A percentile compares a stretch with the other conserved stretches of the same genome.
Evolutionary conservation across 2,888 invertebrate species (phyloP).

Genomic region (Prosapia bicincta): DNA sequence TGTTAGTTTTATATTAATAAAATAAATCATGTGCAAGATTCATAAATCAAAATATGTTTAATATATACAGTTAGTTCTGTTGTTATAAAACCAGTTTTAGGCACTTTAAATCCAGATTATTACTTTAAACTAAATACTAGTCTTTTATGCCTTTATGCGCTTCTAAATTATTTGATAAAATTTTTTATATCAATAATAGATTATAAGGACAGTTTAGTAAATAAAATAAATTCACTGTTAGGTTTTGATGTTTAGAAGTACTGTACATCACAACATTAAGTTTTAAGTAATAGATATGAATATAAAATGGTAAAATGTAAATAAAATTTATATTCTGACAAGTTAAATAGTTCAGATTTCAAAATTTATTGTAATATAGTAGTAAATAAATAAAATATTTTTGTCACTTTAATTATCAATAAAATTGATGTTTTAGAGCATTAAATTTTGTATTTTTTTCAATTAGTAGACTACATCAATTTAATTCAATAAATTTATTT

Average conservation of each 20-base stretch:
- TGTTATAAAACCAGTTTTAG: no score
- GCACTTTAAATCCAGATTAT: no score
- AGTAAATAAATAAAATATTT: slow-evolving; percentile 22
- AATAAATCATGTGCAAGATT: no score
- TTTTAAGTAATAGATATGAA: background rate
- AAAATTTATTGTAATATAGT: slow-evolving; percentile 20
- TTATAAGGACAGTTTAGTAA: background rate
- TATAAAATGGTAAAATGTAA: background rate
- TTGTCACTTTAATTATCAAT: slow-evolving; percentile 19
- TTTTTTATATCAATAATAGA: background rate
- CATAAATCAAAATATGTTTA: no score
- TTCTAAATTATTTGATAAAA: background rate
- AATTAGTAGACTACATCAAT: no score
- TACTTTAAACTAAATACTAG: no score
- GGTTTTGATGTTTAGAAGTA: background rate
- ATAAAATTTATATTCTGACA: background rate
- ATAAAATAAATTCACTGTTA: background rate
- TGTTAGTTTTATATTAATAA: no score
- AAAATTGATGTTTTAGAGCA: background rate
- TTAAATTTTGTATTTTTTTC: no score
- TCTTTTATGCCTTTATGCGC: background rate
- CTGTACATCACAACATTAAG: background rate
- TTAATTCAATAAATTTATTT: no score
- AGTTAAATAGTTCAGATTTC: background rate
- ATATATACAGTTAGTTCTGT: no score